Evolutionary conservation across 2,888 invertebrate genomes (phyloP), one percentile per base, ranked within the genome.

Genomic region (Drosophila neonasuta): DNA sequence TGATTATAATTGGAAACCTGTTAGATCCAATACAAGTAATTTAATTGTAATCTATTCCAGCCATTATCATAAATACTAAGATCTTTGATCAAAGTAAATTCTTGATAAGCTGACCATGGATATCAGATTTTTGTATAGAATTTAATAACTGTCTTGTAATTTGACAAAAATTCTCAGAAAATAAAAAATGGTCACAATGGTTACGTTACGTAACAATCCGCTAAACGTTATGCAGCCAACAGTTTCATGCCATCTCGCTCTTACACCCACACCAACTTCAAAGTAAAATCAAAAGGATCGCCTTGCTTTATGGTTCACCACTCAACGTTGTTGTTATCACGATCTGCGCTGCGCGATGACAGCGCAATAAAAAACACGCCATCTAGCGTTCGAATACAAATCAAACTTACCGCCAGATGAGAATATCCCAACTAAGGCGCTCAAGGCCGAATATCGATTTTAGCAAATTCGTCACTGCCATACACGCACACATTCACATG

Each of bases 381-480:
- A 15, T 48, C 30, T 5, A 15, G 9, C 9, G n/a, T 9, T 41
- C n/a, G 9, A 34, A 17, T 30, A 17, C 17, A 5, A 10, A 13
- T 17, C 10, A n/a, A n/a, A 62, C 89, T 89, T 81, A 89, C 89
- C 73, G 55, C 65, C 57, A 48, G 20, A 50, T 62, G 39, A 74
- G 51, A 15, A 41, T 61, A n/a, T 71, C 68, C 65, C 85, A 58
- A 41, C 69, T 71, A 24, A 68, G 65, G 41, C 71, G 66, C 36
- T 60, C 63, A 42, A 63, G 75, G 57, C 71, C 66, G 44, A 81
- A 24, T 82, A 89, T 87, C 77, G 87, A 88, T 86, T 88, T 88
- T 55, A 83, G 48, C 57, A 77, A 59, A 56, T 64, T 71, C 74
- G 71, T 77, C 77, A 73, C 79, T 77, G 61, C 6, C 8, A 30